Evolutionary conservation across 2,113 vertebrate genomes (phyloP), one percentile per base, ranked within the genome.

Genomic region (Gracilinanus agilis): DNA sequence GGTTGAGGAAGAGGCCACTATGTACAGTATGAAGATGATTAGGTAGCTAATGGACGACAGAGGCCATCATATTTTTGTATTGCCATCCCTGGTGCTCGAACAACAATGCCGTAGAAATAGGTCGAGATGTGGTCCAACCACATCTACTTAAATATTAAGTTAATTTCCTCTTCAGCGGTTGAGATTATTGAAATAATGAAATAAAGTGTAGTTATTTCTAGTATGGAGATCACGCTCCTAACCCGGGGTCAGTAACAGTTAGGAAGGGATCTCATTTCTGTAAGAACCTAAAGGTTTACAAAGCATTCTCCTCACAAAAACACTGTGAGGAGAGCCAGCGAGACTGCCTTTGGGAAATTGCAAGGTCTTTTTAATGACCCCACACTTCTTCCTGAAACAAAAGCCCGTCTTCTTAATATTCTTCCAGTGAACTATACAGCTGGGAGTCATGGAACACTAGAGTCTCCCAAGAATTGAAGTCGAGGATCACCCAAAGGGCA

Each of bases 351-450:
- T 83, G 67, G 67, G n/a, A 40, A 83, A 83, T 40, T 83, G 19
- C 67, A 23, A 83, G 67, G n/a, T 83, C 67, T 83, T 40, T 83
- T 40, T 40, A 83, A 83, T 83, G 67, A 40, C 6, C 67, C 67
- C 67, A 83, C 19, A 16, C 67, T 83, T 83, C n/a, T 40, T 19
- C 19, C 67, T 23, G 67, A 83, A 83, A 83, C n/a, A 83, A 83
- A 83, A 83, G 67, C 67, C 67, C 34, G 40, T 83, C 67, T 83
- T 83, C n/a, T 83, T 83, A 83, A 83, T 83, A 83, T 83, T 83
- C 67, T 83, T 83, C 67, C 67, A 83, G 67, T 83, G 67, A 83
- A 19, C 67, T 21, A 83, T 40, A 40, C 0, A n/a, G n/a, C n/a
- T 83, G 67, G 34, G n/a, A 40, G 6, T 83, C 19, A 83, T 40